Evolutionary conservation across 2,113 vertebrate species (phyloP).

Genomic region (Steatornis caripensis): DNA sequence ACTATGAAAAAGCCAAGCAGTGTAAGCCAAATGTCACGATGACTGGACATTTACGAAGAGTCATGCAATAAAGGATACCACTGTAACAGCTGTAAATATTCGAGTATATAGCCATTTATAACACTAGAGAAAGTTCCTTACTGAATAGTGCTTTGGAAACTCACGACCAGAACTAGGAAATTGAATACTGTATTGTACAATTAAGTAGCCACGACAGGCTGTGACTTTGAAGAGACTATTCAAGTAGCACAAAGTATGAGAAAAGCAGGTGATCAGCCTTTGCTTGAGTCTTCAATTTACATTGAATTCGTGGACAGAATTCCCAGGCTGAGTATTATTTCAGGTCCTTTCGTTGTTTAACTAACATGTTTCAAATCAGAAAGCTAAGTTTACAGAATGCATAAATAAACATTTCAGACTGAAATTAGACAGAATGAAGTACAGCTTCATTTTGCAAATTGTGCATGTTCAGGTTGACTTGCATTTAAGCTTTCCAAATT

Average conservation of each 20-base stretch:
- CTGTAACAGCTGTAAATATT: constrained; percentile 94
- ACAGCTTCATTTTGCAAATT: neutral
- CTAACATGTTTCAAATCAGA: neutral
- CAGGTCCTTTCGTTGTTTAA: neutral
- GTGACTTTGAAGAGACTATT: neutral
- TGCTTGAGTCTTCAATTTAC: neutral
- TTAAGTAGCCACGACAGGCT: neutral
- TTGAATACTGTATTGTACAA: neutral
- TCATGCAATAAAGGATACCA: constrained; percentile 85
- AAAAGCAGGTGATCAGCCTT: neutral
- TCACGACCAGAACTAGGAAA: neutral
- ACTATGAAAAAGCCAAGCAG: constrained; percentile 93
- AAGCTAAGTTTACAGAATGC: neutral
- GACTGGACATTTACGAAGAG: constrained; percentile 81
- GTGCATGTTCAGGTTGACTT: neutral
- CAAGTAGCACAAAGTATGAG: neutral
- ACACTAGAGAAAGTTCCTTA: neutral
- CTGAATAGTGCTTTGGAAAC: neutral
- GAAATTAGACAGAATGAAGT: neutral
- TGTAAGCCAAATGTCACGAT: constrained; percentile 88
- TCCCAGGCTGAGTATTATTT: neutral
- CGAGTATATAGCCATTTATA: constrained; percentile 93
- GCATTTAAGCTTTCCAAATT: neutral
- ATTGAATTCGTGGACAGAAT: neutral
- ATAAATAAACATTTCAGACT: neutral